Percentiles rank a stretch among this genome's conserved stretches.
Evolutionary conservation across 2,797 vertebrate species (phyloP).

Genomic region (Columba guinea): DNA sequence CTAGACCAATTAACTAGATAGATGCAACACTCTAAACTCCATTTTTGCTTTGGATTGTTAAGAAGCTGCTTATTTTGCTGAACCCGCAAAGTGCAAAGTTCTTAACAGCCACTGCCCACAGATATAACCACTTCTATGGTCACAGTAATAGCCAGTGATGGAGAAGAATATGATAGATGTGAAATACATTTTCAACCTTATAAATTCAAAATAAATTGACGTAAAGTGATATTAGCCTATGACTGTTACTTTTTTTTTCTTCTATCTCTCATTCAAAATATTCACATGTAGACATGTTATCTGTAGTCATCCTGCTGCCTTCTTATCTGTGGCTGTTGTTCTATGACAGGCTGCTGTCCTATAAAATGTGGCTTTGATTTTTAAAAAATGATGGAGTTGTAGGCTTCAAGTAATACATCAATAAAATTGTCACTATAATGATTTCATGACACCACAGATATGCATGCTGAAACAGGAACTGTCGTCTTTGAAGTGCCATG

Average conservation of each 20-base stretch:
- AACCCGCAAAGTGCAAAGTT: fast-evolving
- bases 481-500: background rate
- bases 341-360: background rate
- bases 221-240: background rate
- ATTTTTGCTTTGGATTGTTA: background rate
- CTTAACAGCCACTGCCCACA: background rate
- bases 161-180: background rate
- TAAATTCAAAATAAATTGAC: background rate
- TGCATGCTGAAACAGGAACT: background rate
- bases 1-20: background rate
- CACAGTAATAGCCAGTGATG: background rate
- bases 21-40: background rate
- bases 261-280: background rate
- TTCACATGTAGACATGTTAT: background rate
- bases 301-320: background rate
- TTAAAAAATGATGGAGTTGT: background rate
- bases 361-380: background rate
- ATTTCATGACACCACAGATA: background rate
- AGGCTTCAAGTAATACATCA: background rate
- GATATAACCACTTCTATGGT: background rate
- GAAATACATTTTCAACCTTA: background rate
- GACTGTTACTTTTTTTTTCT: background rate
- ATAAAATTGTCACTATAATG: background rate
- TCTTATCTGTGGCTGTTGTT: background rate
- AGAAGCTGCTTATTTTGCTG: background rate